A percentile compares a stretch with the other conserved stretches of the same genome.
phyloP scores from a whole-genome alignment of 2,113 vertebrate genomes.

The Catharus fuscescens region DNA sequence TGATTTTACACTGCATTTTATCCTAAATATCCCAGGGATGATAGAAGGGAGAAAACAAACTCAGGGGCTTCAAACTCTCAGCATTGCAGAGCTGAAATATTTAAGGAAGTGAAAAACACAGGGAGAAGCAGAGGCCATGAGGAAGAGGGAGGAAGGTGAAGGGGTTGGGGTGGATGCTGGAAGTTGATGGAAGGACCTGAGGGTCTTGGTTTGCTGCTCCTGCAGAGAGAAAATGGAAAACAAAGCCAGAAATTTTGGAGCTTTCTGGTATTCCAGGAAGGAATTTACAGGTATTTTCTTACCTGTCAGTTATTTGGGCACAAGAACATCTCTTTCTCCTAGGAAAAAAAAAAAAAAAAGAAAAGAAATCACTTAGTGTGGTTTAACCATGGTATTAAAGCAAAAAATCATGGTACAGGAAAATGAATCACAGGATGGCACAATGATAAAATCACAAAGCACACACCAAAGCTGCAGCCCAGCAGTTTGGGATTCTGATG shows the following conservation, averaged over 20 bases:
- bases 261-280: neutral
- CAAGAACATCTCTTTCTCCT: neutral
- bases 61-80: accelerated
- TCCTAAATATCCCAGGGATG: neutral
- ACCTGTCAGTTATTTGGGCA: neutral
- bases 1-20: neutral
- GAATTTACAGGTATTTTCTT: neutral
- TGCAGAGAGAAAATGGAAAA: neutral
- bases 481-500: neutral
- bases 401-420: neutral
- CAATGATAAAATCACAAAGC: accelerated
- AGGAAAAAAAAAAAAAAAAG: neutral
- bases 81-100: neutral
- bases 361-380: neutral
- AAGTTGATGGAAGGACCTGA: neutral
- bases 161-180: neutral
- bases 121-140: neutral
- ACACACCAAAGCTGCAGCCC: neutral
- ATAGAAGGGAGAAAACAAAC: neutral
- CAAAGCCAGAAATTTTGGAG: neutral
- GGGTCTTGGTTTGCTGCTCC: neutral
- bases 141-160: neutral
- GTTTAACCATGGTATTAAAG: neutral
- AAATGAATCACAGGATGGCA: neutral
- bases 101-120: neutral